Conservation (phyloP, 1,140 invertebrate genomes). For the Panulirus ornatus region DNA sequence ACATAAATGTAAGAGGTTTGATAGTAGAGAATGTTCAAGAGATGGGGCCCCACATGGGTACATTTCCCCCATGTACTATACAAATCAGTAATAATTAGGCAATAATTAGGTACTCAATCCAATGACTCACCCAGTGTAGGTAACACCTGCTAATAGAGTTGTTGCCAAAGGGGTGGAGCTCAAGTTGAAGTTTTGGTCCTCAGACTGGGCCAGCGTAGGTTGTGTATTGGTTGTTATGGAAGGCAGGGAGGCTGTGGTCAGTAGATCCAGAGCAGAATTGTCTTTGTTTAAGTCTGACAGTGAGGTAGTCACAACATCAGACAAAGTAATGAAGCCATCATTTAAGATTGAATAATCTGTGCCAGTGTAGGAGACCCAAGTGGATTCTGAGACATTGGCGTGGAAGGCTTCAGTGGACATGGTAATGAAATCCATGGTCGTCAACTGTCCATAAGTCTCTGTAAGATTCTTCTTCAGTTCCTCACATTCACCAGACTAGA, state of each 20-base stretch:
- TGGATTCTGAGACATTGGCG: not conserved
- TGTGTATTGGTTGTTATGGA: not conserved
- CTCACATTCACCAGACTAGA: conserved; percentile 76
- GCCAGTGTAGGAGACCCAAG: not conserved
- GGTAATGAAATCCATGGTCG: not conserved
- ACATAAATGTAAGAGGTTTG: no score
- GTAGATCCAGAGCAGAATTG: not conserved
- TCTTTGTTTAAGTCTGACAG: not conserved
- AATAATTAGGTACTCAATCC: no score
- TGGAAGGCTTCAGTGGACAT: not conserved
- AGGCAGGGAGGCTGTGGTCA: not conserved
- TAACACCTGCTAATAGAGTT: not conserved
- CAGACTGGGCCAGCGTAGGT: not conserved
- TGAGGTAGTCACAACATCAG: not conserved
- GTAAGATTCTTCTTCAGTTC: conserved; percentile 76
- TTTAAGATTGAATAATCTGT: not conserved
- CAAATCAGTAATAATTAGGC: no score
- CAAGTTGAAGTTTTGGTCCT: not conserved
- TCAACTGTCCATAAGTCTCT: not conserved
- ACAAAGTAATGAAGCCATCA: not conserved
- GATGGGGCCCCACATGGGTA: no score
- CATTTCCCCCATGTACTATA: no score
- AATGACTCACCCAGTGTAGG: conserved; percentile 15
- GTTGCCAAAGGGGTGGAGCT: conserved; percentile 3
- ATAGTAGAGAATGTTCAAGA: no score